These are phyloP conservation scores for Acheta domesticus DNA, from an alignment of 2,888 invertebrate species.

Conservation along the genomic window DNA sequence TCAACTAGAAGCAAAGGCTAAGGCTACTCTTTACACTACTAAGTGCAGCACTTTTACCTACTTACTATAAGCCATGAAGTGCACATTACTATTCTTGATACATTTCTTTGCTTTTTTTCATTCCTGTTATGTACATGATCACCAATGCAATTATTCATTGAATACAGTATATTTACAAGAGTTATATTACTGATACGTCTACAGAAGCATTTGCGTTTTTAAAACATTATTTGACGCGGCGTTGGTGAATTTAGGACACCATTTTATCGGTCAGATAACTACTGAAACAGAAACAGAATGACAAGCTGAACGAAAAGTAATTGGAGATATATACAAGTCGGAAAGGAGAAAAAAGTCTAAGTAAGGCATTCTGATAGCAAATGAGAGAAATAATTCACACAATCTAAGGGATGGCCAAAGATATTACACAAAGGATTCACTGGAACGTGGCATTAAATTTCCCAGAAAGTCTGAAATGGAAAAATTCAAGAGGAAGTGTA, in stretches of 20 bases:
- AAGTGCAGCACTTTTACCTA: not conserved
- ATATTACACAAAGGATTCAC: not conserved
- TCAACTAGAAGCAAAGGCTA: not conserved
- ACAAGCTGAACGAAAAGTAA: too few relatives aligned
- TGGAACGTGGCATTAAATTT: constrained; percentile 5
- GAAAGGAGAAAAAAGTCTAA: not conserved
- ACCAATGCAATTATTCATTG: constrained; percentile 5
- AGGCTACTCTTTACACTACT: constrained; percentile 4
- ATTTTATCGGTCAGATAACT: too few relatives aligned
- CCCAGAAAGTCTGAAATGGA: constrained; percentile 7
- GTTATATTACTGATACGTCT: not conserved
- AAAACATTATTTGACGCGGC: too few relatives aligned
- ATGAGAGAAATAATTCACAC: not conserved
- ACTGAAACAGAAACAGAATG: too few relatives aligned
- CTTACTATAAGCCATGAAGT: constrained; percentile 19
- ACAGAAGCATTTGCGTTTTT: too few relatives aligned
- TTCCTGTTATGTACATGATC: not conserved
- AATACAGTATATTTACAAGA: not conserved
- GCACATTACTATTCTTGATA: not conserved
- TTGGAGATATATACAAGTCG: too few relatives aligned
- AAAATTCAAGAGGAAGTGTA: not conserved
- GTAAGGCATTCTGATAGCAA: not conserved
- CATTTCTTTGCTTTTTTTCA: not conserved
- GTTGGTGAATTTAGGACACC: too few relatives aligned
- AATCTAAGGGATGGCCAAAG: not conserved